A percentile compares a stretch with the other conserved stretches of the same genome.
Conservation (phyloP, 1,140 invertebrate species). For the Aphaenogaster ashmeadi region DNA sequence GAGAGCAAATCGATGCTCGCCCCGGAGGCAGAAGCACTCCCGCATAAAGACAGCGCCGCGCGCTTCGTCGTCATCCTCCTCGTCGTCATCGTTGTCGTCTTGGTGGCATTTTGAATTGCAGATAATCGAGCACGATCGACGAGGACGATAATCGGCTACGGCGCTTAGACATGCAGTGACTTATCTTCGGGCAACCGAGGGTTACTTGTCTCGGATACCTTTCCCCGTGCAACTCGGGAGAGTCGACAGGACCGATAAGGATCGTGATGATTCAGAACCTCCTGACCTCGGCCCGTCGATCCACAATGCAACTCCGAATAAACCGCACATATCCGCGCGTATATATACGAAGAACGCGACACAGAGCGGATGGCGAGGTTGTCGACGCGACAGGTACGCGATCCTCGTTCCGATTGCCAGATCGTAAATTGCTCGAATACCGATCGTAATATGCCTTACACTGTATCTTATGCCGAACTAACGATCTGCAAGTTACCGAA, state of each 20-base stretch:
- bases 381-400: conserved; percentile 50
- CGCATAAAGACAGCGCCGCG: conserved; percentile 66
- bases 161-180: conserved; percentile 80
- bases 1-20: conserved; percentile 24
- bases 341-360: conserved; percentile 27
- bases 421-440: conserved; percentile 41
- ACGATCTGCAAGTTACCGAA: conserved; percentile 1
- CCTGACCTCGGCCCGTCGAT: conserved; percentile 71
- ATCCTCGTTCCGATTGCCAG: not conserved
- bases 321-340: conserved; percentile 17
- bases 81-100: conserved; percentile 63
- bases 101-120: conserved; percentile 79
- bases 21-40: conserved; percentile 67
- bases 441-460: conserved; percentile 28
- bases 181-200: conserved; percentile 75
- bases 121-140: conserved; percentile 80
- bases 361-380: not conserved
- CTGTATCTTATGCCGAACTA: not conserved
- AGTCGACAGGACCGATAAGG: conserved; percentile 73
- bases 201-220: conserved; percentile 77
- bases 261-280: conserved; percentile 73
- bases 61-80: conserved; percentile 22
- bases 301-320: conserved; percentile 55
- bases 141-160: conserved; percentile 75
- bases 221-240: conserved; percentile 70